Conservation (phyloP, 2,888 invertebrate species). For the Tachina grossa region DNA sequence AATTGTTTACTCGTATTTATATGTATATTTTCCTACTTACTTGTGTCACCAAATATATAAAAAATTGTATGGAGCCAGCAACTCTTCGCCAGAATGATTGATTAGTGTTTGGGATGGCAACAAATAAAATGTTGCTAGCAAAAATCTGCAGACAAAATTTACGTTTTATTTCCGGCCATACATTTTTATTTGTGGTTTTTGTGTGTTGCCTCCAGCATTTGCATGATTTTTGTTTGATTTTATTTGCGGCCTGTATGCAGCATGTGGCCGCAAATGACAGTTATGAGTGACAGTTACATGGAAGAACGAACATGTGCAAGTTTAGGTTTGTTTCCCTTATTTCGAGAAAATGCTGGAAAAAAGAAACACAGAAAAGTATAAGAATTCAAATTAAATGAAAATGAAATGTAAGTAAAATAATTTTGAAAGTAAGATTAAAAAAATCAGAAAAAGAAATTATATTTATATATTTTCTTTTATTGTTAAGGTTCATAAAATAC, state of each 20-base stretch:
- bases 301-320: neutral
- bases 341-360: neutral
- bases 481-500: no score
- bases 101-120: neutral
- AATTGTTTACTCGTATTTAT: no score
- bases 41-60: neutral
- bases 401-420: no score
- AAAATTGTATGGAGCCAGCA: neutral
- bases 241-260: neutral
- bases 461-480: no score
- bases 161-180: neutral
- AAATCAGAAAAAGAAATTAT: no score
- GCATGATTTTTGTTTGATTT: neutral
- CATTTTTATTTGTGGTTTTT: conserved; percentile 18
- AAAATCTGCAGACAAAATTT: neutral
- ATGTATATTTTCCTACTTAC: neutral
- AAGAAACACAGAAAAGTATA: no score
- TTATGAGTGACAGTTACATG: conserved; percentile 21
- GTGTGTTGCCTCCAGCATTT: neutral
- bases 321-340: neutral
- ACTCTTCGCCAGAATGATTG: neutral
- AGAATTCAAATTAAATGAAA: no score
- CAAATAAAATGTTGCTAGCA: neutral
- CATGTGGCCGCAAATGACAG: neutral
- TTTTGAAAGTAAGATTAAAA: no score